A percentile compares a stretch with the other conserved stretches of the same genome.
Evolutionary conservation across 2,797 vertebrate genomes (phyloP).

Genomic region (Hephaestus fuliginosus): DNA sequence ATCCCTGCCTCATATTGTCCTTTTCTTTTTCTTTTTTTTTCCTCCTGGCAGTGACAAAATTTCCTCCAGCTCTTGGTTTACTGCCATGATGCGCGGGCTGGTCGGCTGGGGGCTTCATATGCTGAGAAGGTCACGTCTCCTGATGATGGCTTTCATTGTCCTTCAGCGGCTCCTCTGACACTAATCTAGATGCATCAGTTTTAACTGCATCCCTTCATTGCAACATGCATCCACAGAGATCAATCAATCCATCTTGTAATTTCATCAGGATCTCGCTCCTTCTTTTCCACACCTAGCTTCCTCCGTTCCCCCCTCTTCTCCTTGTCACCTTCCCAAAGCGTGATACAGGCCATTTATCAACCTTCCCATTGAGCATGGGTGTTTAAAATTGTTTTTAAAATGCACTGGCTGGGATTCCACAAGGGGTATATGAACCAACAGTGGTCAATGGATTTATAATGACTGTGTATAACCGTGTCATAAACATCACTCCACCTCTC

Average conservation of each 20-base stretch:
- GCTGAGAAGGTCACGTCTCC: slow-evolving; percentile 83
- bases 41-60: slow-evolving; percentile 62
- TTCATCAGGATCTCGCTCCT: slow-evolving; percentile 76
- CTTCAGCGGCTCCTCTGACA: slow-evolving; percentile 83
- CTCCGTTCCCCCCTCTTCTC: background rate
- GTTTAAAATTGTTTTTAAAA: slow-evolving; percentile 78
- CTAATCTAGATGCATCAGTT: slow-evolving; percentile 86
- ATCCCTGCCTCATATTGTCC: slow-evolving; percentile 52
- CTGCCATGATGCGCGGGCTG: slow-evolving; percentile 57
- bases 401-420: slow-evolving; percentile 59
- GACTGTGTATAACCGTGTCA: slow-evolving; percentile 60
- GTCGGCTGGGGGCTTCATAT: slow-evolving; percentile 60
- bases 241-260: slow-evolving; percentile 85
- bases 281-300: slow-evolving; percentile 35
- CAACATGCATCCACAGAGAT: slow-evolving; percentile 72
- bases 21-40: slow-evolving; percentile 7
- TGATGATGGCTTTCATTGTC: slow-evolving; percentile 79
- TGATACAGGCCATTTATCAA: slow-evolving; percentile 79
- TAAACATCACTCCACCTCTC: slow-evolving; percentile 69
- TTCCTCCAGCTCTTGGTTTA: slow-evolving; percentile 75
- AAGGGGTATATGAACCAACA: slow-evolving; percentile 47
- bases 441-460: slow-evolving; percentile 76
- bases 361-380: slow-evolving; percentile 61
- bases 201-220: slow-evolving; percentile 73
- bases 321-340: slow-evolving; percentile 43